phyloP scores from a whole-genome alignment of 2,888 invertebrate species.

The Scelioninae gen. 2 region DNA sequence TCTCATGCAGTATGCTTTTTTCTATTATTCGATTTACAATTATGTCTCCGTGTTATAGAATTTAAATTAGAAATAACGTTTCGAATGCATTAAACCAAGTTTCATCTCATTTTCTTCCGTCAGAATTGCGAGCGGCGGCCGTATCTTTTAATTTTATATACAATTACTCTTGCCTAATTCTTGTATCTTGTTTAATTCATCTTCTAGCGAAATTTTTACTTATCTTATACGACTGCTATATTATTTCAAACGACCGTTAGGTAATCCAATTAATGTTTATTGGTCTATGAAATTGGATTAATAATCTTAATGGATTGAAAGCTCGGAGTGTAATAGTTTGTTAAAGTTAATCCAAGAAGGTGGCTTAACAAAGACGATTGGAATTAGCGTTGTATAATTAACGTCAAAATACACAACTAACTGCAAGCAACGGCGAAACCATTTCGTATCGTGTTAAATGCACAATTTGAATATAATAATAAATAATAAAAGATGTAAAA shows the following conservation, averaged over 20 bases:
- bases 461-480: too few species aligned
- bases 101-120: too few species aligned
- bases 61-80: too few species aligned
- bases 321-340: constrained; percentile 24
- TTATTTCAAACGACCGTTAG: constrained; percentile 11
- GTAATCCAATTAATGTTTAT: constrained; percentile 22
- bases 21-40: too few species aligned
- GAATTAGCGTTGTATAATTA: constrained; percentile 27
- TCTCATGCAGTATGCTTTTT: too few species aligned
- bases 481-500: too few species aligned
- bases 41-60: too few species aligned
- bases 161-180: not conserved
- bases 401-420: constrained; percentile 18
- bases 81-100: too few species aligned
- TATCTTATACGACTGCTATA: not conserved
- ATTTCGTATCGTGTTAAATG: not conserved
- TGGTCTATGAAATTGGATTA: constrained; percentile 30
- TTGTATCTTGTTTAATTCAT: not conserved
- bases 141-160: too few species aligned
- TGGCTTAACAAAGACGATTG: constrained; percentile 17
- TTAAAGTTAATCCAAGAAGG: constrained; percentile 30
- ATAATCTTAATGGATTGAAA: constrained; percentile 33
- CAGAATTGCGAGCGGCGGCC: too few species aligned
- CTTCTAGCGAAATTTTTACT: too few species aligned
- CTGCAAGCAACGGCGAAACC: constrained; percentile 6